phyloP scores from a whole-genome alignment of 64 coral and sea anemone species.

The Pocillopora damicornis region DNA sequence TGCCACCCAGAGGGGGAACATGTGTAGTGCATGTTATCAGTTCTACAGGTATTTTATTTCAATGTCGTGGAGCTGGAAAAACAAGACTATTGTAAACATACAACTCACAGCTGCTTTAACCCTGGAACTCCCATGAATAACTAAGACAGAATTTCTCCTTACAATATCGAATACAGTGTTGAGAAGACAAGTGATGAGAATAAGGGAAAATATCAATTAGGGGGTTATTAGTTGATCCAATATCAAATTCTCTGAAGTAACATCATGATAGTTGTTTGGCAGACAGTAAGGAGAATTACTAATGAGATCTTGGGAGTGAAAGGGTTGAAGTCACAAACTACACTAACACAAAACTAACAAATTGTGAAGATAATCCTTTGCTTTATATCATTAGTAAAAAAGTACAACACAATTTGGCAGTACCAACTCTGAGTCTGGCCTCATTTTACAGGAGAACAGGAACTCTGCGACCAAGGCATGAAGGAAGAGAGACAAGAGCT shows the following conservation, averaged over 20 bases:
- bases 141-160: too few relatives aligned
- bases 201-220: too few relatives aligned
- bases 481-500: constrained; percentile 70
- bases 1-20: constrained; percentile 73
- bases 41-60: constrained; percentile 69
- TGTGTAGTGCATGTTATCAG: constrained; percentile 93
- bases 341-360: not conserved
- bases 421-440: not conserved
- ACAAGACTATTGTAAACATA: not conserved
- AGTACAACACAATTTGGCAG: constrained; percentile 14
- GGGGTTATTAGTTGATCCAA: too few relatives aligned
- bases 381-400: not conserved
- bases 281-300: too few relatives aligned
- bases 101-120: not conserved
- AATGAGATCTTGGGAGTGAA: too few relatives aligned
- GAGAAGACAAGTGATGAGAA: too few relatives aligned
- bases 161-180: too few relatives aligned
- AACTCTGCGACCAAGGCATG: constrained; percentile 60
- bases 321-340: not conserved
- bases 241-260: too few relatives aligned
- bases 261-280: too few relatives aligned
- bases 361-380: constrained; percentile 5
- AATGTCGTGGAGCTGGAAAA: not conserved
- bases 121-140: not conserved
- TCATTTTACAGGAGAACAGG: constrained; percentile 71